Percentiles rank a stretch among this genome's conserved stretches.
Evolutionary conservation across 1,140 invertebrate genomes (phyloP).

Genomic region (Drosophila aff.): DNA sequence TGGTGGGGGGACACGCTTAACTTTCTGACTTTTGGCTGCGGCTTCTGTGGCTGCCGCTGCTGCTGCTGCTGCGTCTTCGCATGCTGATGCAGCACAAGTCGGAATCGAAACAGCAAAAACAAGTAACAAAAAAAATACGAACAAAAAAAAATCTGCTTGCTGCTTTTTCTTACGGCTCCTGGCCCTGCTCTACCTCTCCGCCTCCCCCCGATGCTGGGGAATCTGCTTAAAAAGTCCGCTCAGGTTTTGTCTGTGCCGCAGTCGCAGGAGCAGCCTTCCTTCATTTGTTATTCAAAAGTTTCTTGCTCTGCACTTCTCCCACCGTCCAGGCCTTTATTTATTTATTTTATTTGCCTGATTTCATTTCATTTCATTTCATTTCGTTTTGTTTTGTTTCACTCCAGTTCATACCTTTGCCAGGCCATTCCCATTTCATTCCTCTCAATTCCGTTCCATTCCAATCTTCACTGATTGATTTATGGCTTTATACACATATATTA

Average conservation of each 20-base stretch:
- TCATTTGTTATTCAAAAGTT: slow-evolving; percentile 83
- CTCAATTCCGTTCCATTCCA: slow-evolving; percentile 21
- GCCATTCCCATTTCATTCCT: not conserved
- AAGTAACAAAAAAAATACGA: slow-evolving; percentile 3
- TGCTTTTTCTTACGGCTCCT: slow-evolving; percentile 14
- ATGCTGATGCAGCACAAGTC: slow-evolving; percentile 54
- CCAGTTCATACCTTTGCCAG: not conserved
- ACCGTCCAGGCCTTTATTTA: slow-evolving; percentile 29
- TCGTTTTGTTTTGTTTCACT: slow-evolving; percentile 26
- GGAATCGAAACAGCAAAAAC: slow-evolving; percentile 15
- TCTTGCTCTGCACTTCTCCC: slow-evolving; percentile 55
- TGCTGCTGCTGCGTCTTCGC: slow-evolving; percentile 32
- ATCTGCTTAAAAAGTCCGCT: slow-evolving; percentile 78
- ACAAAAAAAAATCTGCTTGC: not conserved
- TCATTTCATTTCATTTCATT: slow-evolving; percentile 46
- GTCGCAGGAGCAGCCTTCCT: slow-evolving; percentile 54
- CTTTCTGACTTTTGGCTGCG: slow-evolving; percentile 79
- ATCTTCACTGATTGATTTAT: slow-evolving; percentile 20
- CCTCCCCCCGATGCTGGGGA: slow-evolving; percentile 21
- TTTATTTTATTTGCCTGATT: slow-evolving; percentile 57
- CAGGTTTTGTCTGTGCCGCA: slow-evolving; percentile 73
- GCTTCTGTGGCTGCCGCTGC: slow-evolving; percentile 56
- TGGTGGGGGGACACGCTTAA: slow-evolving; percentile 59
- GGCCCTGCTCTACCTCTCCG: not conserved
- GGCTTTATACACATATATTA: not conserved